Evolutionary conservation across 2,797 vertebrate genomes (phyloP).

Genomic region (Enteromius anoplus): DNA sequence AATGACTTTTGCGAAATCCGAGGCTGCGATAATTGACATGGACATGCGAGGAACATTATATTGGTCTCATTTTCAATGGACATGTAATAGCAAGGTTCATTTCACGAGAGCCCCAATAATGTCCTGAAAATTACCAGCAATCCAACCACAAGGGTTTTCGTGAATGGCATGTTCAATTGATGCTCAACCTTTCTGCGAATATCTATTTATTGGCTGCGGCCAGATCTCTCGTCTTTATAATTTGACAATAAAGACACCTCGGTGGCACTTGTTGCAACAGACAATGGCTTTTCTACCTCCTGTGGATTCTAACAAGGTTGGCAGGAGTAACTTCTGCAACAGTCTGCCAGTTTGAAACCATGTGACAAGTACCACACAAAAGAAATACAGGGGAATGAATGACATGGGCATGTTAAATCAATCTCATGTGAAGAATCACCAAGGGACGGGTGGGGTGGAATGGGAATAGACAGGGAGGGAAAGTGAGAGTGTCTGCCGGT

Average conservation of each 20-base stretch:
- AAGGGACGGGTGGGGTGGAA: constrained; percentile 8
- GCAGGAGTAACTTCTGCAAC: not conserved
- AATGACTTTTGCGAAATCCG: constrained; percentile 11
- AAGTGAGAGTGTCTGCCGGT: constrained; percentile 46
- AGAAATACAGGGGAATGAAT: not conserved
- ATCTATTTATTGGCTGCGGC: not conserved
- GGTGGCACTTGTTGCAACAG: not conserved
- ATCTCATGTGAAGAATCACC: constrained; percentile 37
- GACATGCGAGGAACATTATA: constrained; percentile 34
- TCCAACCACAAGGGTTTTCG: constrained; percentile 8
- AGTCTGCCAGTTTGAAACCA: not conserved
- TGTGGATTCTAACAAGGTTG: constrained; percentile 2
- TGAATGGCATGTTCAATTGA: not conserved
- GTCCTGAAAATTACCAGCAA: constrained; percentile 25
- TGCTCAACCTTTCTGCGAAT: not conserved
- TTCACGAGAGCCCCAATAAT: constrained; percentile 12
- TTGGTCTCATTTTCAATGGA: constrained; percentile 16
- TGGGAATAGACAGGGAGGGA: constrained; percentile 10
- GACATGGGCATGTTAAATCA: constrained; percentile 31
- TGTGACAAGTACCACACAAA: not conserved
- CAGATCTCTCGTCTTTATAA: not conserved
- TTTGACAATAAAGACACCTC: not conserved
- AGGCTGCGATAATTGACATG: constrained; percentile 16
- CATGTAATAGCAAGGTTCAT: constrained; percentile 28
- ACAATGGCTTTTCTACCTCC: not conserved